A percentile compares a stretch with the other conserved stretches of the same genome.
Evolutionary conservation across 2,888 invertebrate genomes (phyloP).

Genomic region (Eumacrocentrus americanus): DNA sequence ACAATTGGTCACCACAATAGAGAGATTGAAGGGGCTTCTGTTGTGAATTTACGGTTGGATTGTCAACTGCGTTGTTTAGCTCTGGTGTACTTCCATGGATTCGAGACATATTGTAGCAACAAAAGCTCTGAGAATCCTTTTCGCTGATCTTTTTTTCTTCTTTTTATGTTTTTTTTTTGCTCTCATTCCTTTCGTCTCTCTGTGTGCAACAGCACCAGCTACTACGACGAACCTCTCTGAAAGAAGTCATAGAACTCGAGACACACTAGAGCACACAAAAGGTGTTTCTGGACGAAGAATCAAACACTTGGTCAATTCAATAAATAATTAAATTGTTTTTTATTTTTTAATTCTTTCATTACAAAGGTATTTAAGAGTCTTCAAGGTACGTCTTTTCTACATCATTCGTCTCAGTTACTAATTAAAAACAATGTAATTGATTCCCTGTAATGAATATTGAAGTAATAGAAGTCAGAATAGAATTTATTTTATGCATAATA

Average conservation of each 20-base stretch:
- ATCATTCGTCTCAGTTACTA: background rate
- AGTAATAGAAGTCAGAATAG: too few species aligned
- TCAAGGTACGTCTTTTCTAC: too few species aligned
- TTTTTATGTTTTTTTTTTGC: background rate
- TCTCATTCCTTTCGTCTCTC: background rate
- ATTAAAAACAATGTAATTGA: background rate
- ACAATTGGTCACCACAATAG: too few species aligned
- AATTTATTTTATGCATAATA: too few species aligned
- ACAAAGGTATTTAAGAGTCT: background rate
- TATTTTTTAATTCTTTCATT: background rate
- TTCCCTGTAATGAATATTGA: too few species aligned
- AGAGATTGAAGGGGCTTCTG: too few species aligned
- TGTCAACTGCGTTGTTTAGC: slow-evolving; percentile 3
- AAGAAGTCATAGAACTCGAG: background rate
- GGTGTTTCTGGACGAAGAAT: slow-evolving; percentile 3
- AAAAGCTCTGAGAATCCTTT: slow-evolving; percentile 10
- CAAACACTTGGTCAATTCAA: slow-evolving; percentile 9
- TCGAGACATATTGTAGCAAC: slow-evolving; percentile 11
- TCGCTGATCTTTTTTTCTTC: background rate
- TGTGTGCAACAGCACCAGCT: slow-evolving; percentile 2
- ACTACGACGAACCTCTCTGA: background rate
- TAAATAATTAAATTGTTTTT: slow-evolving; percentile 5
- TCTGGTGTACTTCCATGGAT: slow-evolving; percentile 1
- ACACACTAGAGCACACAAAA: background rate
- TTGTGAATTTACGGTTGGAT: slow-evolving; percentile 3